Evolutionary conservation across 2,888 invertebrate genomes (phyloP).

Genomic region (Diploptera punctata): DNA sequence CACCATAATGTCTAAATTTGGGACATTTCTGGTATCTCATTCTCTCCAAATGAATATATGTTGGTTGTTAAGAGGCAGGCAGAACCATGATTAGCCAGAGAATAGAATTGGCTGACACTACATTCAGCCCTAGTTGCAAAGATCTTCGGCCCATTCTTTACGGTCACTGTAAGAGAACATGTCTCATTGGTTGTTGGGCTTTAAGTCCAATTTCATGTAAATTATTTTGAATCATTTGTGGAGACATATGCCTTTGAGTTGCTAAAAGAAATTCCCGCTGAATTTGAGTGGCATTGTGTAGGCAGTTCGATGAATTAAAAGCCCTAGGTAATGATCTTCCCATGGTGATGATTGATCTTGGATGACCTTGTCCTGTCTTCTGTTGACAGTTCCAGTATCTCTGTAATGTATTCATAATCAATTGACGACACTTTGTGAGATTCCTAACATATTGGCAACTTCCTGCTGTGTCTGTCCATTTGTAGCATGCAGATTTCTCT

Average conservation of each 20-base stretch:
- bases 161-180: not conserved
- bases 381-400: not conserved
- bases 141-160: not conserved
- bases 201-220: not conserved
- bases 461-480: not conserved
- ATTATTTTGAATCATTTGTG: not conserved
- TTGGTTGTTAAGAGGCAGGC: not conserved
- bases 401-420: not conserved
- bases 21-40: not conserved
- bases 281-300: not conserved
- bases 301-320: not conserved
- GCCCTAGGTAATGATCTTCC: not conserved
- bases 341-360: not conserved
- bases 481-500: not conserved
- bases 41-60: not conserved
- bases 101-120: not conserved
- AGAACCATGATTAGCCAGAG: not conserved
- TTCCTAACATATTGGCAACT: not conserved
- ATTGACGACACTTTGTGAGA: no score
- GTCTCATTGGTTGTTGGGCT: not conserved
- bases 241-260: not conserved
- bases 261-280: not conserved
- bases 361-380: not conserved
- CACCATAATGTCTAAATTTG: not conserved
- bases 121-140: not conserved